Base-by-base conservation (phyloP, 2,888 invertebrate genomes). In the Archaeoteleia sp. region DNA sequence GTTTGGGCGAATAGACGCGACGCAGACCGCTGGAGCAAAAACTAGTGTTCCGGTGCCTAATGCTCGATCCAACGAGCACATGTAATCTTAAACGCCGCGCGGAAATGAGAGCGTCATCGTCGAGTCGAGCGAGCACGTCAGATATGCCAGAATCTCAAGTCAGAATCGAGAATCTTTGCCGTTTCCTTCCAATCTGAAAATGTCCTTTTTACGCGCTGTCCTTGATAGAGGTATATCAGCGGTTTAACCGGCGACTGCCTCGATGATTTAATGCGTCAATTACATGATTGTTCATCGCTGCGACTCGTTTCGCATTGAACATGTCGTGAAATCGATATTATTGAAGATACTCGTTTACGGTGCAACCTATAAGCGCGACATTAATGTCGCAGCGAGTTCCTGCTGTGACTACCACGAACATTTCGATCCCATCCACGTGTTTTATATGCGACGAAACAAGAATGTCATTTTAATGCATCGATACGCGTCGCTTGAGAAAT, bases 181-280 rank as follows among this genome's bases (percentile, higher is more conserved):
- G n/a, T n/a, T n/a, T n/a, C n/a, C n/a, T n/a, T n/a, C n/a, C n/a
- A n/a, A n/a, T n/a, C n/a, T n/a, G n/a, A n/a, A n/a, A n/a, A n/a
- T n/a, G n/a, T n/a, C n/a, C n/a, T n/a, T n/a, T n/a, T n/a, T n/a
- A n/a, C 20, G 20, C 20, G 20, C 20, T 20, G 2, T 5, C 5
- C 20, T 20, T 20, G 20, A 20, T 5, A 2, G 20, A 37, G 35
- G 35, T 17, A 29, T 42, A 20, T 27, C 13, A 10, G 34, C 34
- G 10, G 34, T 13, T 46, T 30, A 46, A 29, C 46, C 20, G 46
- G 10, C 35, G 9, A 34, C 46, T 23, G 46, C 34, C 13, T 30
- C 23, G 46, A 17, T 46, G 46, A 46, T 34, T 46, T 30, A 46
- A 46, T 20, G 34, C 46, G 34, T 42, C 42, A 51, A 51, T 51